Evolutionary conservation across 2,888 invertebrate species (phyloP).

Genomic region (Tolmerus cingulatus): DNA sequence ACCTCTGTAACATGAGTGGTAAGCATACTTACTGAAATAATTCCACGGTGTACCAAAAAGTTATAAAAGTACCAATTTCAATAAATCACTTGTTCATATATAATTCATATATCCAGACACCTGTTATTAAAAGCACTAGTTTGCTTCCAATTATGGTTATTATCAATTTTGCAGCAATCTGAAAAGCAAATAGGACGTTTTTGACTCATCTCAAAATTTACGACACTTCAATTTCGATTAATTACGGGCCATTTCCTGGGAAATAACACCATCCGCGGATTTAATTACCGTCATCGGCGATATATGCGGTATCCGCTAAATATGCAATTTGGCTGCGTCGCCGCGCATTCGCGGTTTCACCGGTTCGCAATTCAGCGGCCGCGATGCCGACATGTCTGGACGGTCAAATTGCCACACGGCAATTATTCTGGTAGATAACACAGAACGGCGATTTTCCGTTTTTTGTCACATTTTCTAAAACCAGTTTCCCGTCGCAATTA

Average conservation of each 20-base stretch:
- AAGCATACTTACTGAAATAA: not conserved
- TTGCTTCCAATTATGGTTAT: not conserved
- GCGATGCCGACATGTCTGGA: not conserved
- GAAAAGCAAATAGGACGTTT: not conserved
- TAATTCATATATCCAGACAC: not conserved
- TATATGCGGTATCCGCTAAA: not conserved
- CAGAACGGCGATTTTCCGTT: not conserved
- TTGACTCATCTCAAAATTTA: no score
- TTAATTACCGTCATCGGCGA: not conserved
- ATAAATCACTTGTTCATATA: not conserved
- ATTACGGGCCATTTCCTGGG: not conserved
- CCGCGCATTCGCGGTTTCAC: not conserved
- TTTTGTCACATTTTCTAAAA: conserved; percentile 25
- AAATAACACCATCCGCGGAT: not conserved
- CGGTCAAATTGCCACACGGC: not conserved
- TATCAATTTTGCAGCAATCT: not conserved
- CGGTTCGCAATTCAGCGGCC: not conserved
- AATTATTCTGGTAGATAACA: not conserved
- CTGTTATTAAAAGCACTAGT: not conserved
- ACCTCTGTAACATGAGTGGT: not conserved
- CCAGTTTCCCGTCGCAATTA: not conserved
- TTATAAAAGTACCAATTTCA: not conserved
- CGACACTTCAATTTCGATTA: not conserved
- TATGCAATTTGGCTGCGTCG: not conserved
- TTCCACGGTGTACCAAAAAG: not conserved